Evolutionary conservation across 1,140 invertebrate species (phyloP).

Genomic region (Rhizoglyphus robini): DNA sequence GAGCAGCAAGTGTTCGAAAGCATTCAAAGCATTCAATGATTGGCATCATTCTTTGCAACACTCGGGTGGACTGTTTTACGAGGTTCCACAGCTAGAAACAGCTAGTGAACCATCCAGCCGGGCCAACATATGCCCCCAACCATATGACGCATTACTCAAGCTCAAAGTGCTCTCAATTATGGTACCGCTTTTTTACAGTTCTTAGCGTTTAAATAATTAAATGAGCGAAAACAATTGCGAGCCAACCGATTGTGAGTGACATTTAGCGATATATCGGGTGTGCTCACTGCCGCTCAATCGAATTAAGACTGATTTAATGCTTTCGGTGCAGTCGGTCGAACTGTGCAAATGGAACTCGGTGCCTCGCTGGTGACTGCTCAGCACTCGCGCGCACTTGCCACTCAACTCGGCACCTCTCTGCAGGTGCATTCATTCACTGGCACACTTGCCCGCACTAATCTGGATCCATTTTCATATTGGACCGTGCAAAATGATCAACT

Average conservation of each 20-base stretch:
- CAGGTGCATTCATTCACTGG: neutral
- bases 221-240: too few relatives aligned
- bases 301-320: neutral
- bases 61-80: too few relatives aligned
- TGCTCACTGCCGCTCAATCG: neutral
- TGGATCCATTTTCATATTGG: neutral
- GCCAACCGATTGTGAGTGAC: neutral
- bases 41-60: too few relatives aligned
- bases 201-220: too few relatives aligned
- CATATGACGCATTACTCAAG: too few relatives aligned
- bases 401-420: neutral
- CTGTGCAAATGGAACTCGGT: neutral
- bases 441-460: neutral
- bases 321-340: neutral
- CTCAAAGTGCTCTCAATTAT: too few relatives aligned
- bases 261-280: neutral
- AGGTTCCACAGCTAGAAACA: too few relatives aligned
- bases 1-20: too few relatives aligned
- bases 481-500: neutral
- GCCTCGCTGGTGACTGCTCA: neutral
- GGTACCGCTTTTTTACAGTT: too few relatives aligned
- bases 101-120: too few relatives aligned
- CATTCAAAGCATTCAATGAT: too few relatives aligned
- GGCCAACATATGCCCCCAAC: too few relatives aligned
- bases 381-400: neutral